Evolutionary conservation across 2,113 vertebrate genomes (phyloP).

Genomic region (Urocitellus parryii): DNA sequence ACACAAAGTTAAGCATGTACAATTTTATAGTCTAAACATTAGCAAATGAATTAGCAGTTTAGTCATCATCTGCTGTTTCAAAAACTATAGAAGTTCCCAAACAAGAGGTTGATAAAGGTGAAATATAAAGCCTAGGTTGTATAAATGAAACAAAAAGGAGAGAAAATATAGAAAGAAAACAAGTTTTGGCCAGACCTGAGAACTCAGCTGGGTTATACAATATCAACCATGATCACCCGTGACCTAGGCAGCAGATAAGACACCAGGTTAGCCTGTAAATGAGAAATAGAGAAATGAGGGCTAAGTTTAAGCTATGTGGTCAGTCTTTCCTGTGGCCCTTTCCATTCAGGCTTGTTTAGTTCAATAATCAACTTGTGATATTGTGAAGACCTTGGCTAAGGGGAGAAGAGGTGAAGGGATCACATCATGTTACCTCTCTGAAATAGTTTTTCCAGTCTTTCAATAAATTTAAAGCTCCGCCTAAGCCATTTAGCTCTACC

Average conservation of each 20-base stretch:
- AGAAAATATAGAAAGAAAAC: background rate
- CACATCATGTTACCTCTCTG: background rate
- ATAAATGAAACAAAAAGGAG: background rate
- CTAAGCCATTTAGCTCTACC: slow-evolving; percentile 21
- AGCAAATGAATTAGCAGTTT: background rate
- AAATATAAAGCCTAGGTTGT: background rate
- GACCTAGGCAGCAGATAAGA: background rate
- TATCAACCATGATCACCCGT: background rate
- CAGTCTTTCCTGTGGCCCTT: background rate
- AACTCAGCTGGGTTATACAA: background rate
- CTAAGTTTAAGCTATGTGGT: background rate
- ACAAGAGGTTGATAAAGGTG: background rate
- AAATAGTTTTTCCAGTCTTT: slow-evolving; percentile 14
- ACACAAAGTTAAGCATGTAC: background rate
- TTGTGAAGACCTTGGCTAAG: background rate
- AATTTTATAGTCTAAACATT: background rate
- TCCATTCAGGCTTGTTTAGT: background rate
- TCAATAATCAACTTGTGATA: background rate
- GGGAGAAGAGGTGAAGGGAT: background rate
- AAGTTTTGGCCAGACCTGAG: background rate
- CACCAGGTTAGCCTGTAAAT: background rate
- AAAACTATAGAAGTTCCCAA: background rate
- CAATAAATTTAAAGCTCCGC: background rate
- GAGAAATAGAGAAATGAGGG: background rate
- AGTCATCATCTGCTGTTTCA: background rate